Conservation (phyloP, 1,140 invertebrate genomes). For the Ceratina japonica region DNA sequence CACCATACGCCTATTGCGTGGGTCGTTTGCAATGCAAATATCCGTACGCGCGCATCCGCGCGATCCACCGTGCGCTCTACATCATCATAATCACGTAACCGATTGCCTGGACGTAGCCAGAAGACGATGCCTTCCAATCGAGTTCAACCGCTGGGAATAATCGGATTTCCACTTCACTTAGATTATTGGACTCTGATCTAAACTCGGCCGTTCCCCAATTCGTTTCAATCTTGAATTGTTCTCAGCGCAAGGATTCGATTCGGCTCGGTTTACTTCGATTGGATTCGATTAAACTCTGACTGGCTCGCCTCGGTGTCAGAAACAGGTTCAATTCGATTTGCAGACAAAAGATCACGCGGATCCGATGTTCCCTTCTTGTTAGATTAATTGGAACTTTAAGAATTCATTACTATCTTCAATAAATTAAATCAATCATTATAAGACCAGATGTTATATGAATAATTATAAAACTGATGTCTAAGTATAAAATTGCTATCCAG, state of each 20-base stretch:
- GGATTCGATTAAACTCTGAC: not conserved
- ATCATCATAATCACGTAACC: constrained; percentile 3
- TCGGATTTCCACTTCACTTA: too few relatives aligned
- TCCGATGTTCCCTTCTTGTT: too few relatives aligned
- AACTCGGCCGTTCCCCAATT: not conserved
- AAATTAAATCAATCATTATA: too few relatives aligned
- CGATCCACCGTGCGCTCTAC: not conserved
- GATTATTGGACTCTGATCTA: not conserved
- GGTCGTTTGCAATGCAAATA: constrained; percentile 33
- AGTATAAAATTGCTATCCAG: too few relatives aligned
- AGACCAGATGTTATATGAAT: too few relatives aligned
- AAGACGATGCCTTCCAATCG: not conserved
- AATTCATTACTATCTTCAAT: too few relatives aligned
- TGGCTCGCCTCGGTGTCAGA: not conserved
- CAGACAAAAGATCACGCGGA: too few relatives aligned
- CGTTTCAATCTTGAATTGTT: not conserved
- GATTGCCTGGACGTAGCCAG: too few relatives aligned
- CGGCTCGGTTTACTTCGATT: not conserved
- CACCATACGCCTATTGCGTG: not conserved
- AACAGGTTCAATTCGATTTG: too few relatives aligned
- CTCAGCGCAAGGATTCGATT: not conserved
- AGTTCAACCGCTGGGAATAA: not conserved
- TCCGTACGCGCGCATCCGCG: not conserved
- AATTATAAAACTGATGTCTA: too few relatives aligned
- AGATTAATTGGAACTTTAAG: too few relatives aligned